These are phyloP conservation scores for Ceratina japonica DNA, from an alignment of 1,140 invertebrate species.

Conservation along the genomic window DNA sequence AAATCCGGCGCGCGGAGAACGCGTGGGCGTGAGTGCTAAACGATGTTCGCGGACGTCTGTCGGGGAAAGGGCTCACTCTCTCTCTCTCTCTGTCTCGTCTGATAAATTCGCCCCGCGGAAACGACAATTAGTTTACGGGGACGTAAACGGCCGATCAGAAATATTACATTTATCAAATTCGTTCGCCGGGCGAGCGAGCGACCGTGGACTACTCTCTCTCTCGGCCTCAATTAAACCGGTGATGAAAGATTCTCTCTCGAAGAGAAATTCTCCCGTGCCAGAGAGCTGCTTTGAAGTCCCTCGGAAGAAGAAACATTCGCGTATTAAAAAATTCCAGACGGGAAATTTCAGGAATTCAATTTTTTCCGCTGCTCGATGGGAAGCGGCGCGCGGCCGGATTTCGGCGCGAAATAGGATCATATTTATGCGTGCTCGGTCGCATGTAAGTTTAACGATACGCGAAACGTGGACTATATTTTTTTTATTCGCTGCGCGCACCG, in stretches of 20 bases:
- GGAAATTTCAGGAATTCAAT: constrained; percentile 65
- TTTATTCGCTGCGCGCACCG: too few species aligned
- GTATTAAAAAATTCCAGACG: constrained; percentile 65
- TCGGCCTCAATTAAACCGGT: neutral
- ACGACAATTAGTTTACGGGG: neutral
- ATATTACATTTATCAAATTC: constrained; percentile 1
- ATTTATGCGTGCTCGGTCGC: too few species aligned
- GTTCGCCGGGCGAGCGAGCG: too few species aligned
- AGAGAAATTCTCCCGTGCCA: neutral
- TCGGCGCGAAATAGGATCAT: neutral
- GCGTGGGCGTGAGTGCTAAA: constrained; percentile 34
- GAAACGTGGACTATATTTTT: too few species aligned
- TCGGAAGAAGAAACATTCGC: constrained; percentile 48
- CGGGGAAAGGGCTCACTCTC: neutral
- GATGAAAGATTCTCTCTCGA: neutral
- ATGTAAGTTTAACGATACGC: too few species aligned
- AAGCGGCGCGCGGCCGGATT: neutral
- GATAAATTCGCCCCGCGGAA: constrained; percentile 31
- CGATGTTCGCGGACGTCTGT: constrained; percentile 27
- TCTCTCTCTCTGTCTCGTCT: too few species aligned
- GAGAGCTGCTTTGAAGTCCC: constrained; percentile 49
- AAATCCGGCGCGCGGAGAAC: neutral
- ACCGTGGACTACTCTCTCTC: too few species aligned
- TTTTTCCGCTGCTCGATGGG: constrained; percentile 47
- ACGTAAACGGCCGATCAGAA: constrained; percentile 12